These are phyloP conservation scores for Stenolophus ochropezus DNA, from an alignment of 2,888 invertebrate species.

Conservation along the genomic window DNA sequence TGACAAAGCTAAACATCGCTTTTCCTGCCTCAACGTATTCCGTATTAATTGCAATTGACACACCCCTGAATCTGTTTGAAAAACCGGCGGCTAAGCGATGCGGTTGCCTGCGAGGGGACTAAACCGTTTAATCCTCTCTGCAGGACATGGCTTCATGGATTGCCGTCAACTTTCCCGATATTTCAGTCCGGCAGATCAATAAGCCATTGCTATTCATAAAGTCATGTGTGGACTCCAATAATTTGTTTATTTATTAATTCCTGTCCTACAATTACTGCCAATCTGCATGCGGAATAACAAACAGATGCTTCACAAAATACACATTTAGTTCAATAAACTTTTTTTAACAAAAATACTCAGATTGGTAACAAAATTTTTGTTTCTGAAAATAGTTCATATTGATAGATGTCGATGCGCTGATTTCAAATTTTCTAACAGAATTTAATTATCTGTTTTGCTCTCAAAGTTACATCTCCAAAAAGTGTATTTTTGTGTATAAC, in stretches of 20 bases:
- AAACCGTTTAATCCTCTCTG: slow-evolving; percentile 20
- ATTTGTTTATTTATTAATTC: neutral
- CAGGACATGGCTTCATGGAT: neutral
- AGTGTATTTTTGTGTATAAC: no score
- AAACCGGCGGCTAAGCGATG: slow-evolving; percentile 8
- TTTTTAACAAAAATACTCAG: no score
- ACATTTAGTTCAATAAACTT: no score
- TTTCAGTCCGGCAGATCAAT: slow-evolving; percentile 55
- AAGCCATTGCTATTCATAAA: slow-evolving; percentile 62
- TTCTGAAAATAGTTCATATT: no score
- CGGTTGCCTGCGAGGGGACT: neutral
- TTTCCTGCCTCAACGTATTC: neutral
- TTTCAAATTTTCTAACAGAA: no score
- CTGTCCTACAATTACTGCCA: neutral
- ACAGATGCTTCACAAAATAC: no score
- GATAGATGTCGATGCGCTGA: no score
- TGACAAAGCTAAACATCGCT: neutral
- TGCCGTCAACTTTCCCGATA: slow-evolving; percentile 13
- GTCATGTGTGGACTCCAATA: slow-evolving; percentile 55
- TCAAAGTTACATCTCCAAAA: no score
- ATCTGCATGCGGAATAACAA: neutral
- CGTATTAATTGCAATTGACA: slow-evolving; percentile 31
- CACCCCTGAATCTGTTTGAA: slow-evolving; percentile 1
- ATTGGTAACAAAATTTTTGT: no score
- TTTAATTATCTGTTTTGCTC: no score